phyloP scores from a whole-genome alignment of 2,797 vertebrate species.

The Mormyrus hasselquistii region DNA sequence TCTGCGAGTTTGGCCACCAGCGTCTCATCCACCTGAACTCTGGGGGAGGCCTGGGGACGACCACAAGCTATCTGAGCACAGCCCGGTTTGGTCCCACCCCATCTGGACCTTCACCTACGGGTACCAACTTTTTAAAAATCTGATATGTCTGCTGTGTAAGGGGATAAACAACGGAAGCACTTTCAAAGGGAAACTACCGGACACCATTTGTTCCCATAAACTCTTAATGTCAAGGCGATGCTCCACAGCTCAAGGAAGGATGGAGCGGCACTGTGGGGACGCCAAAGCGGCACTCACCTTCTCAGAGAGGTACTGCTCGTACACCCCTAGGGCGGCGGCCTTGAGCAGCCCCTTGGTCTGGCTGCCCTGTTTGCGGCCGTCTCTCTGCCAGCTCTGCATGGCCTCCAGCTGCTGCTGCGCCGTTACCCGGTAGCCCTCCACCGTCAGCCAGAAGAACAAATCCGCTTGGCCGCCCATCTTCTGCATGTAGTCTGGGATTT shows the following conservation, averaged over 20 bases:
- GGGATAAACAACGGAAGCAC: background rate
- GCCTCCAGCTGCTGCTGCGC: constrained; percentile 95
- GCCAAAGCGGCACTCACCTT: constrained; percentile 64
- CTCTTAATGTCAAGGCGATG: background rate
- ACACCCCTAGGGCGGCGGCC: constrained; percentile 89
- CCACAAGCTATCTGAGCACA: background rate
- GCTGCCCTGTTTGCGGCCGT: constrained; percentile 83
- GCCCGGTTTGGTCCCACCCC: background rate
- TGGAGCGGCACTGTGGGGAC: background rate
- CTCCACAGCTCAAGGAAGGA: background rate
- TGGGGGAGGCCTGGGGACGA: constrained; percentile 78
- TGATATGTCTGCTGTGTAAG: background rate
- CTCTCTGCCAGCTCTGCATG: constrained; percentile 76
- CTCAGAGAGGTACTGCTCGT: constrained; percentile 95
- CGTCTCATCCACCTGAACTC: constrained; percentile 84
- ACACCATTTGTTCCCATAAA: background rate
- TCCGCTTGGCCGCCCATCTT: constrained; percentile 91
- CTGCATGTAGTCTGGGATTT: constrained; percentile 90
- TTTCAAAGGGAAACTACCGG: background rate
- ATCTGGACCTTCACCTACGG: background rate
- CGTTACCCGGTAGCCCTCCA: constrained; percentile 95
- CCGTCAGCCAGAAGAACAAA: constrained; percentile 98
- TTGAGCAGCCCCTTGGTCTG: constrained; percentile 88
- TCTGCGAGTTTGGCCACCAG: constrained; percentile 78
- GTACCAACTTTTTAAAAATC: background rate